Conservation (phyloP, 1,140 invertebrate genomes). For the Neodiprion virginianus region DNA sequence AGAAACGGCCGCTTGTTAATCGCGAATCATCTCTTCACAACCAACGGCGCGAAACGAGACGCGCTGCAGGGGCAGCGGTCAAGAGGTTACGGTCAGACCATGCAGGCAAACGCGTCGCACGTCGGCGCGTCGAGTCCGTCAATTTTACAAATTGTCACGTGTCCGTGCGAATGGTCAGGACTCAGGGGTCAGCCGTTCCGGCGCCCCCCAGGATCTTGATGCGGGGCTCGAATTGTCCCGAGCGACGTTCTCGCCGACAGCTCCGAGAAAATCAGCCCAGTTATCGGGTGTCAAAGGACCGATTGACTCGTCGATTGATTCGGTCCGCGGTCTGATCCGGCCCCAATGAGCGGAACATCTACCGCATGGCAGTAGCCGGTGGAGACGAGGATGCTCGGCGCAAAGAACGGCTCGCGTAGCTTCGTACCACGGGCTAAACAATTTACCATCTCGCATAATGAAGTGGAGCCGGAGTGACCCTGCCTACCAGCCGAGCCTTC, state of each 20-base stretch:
- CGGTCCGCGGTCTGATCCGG: not conserved
- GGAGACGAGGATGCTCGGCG: not conserved
- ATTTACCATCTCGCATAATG: conserved; percentile 2
- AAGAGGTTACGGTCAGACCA: not conserved
- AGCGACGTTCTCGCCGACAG: too few relatives aligned
- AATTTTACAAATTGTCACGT: not conserved
- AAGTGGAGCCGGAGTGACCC: conserved; percentile 2
- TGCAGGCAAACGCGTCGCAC: not conserved
- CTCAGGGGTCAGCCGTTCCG: not conserved
- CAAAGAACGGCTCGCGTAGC: not conserved
- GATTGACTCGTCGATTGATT: not conserved
- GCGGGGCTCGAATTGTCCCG: too few relatives aligned
- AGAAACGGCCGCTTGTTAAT: conserved; percentile 13
- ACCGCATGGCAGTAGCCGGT: not conserved
- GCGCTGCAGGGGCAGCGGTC: not conserved
- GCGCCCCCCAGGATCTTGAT: too few relatives aligned
- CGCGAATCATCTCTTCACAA: not conserved
- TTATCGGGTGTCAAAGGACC: not conserved
- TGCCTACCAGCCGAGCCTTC: not conserved
- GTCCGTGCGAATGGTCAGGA: not conserved
- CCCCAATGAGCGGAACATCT: not conserved
- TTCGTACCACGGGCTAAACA: not conserved
- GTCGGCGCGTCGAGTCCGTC: not conserved
- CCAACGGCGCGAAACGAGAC: not conserved
- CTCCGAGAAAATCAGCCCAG: too few relatives aligned